Conservation (phyloP, 1,140 invertebrate species). For the Planococcus citri region DNA sequence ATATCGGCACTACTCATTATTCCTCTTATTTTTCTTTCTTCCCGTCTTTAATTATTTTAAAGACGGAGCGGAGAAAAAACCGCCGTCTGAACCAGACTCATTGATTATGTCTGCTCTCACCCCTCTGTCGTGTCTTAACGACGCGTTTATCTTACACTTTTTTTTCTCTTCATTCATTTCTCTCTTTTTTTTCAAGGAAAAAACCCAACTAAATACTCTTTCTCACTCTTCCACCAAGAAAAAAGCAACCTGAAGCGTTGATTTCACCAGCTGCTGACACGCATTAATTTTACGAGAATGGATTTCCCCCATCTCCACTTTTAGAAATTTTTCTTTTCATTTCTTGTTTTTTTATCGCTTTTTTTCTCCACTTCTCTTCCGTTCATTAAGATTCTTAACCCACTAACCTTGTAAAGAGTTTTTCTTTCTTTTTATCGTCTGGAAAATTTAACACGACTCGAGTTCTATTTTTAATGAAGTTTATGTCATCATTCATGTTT, state of each 20-base stretch:
- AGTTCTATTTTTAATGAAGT: slow-evolving; percentile 17
- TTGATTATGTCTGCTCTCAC: slow-evolving; percentile 12
- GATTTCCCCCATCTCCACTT: slow-evolving; percentile 8
- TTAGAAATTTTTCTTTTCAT: slow-evolving; percentile 15
- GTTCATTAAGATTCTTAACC: slow-evolving; percentile 19
- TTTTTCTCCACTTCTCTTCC: neutral
- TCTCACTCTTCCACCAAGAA: neutral
- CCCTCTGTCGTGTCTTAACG: neutral
- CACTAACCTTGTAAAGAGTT: slow-evolving; percentile 15
- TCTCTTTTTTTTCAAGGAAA: slow-evolving; percentile 5
- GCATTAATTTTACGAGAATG: slow-evolving; percentile 20
- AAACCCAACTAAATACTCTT: neutral
- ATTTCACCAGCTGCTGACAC: slow-evolving; percentile 17
- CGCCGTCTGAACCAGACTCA: slow-evolving; percentile 18
- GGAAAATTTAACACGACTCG: slow-evolving; percentile 13
- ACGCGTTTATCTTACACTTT: slow-evolving; percentile 2
- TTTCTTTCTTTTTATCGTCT: slow-evolving; percentile 17
- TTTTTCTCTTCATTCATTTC: neutral
- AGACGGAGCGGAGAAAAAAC: slow-evolving; percentile 13
- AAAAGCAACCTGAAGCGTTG: slow-evolving; percentile 15
- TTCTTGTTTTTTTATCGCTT: neutral
- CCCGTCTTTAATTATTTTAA: slow-evolving; percentile 12
- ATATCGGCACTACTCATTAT: slow-evolving; percentile 11
- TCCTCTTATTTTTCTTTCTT: slow-evolving; percentile 12
- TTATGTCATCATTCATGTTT: neutral